phyloP scores from a whole-genome alignment of 2,797 vertebrate genomes.

The Sternarchorhynchus goeldii region DNA sequence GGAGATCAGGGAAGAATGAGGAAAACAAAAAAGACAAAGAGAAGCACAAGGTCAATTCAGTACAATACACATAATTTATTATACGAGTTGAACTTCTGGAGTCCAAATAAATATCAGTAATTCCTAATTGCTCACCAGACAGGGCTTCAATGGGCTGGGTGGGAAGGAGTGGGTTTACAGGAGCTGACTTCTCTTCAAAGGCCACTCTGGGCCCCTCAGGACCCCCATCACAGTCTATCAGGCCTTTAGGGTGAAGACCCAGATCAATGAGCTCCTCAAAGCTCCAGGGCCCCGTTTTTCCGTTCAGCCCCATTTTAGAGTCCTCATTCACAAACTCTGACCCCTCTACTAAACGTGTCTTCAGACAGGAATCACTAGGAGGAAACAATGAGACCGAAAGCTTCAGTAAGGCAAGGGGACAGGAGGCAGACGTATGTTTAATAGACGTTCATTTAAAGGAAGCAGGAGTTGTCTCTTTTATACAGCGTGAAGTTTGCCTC shows the following conservation, averaged over 20 bases:
- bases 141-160: conserved; percentile 82
- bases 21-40: not conserved
- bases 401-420: not conserved
- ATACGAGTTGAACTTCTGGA: no score
- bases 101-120: not conserved
- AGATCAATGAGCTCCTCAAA: conserved; percentile 82
- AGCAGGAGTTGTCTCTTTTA: no score
- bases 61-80: not conserved
- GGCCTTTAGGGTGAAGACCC: conserved; percentile 75
- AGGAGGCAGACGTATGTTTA: not conserved
- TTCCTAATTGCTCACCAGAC: conserved; percentile 75
- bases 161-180: conserved; percentile 77
- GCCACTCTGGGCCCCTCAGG: conserved; percentile 73
- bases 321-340: conserved; percentile 75
- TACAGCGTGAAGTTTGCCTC: no score
- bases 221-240: conserved; percentile 74
- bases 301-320: conserved; percentile 73
- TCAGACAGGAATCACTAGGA: conserved; percentile 75
- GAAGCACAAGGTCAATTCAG: not conserved
- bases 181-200: conserved; percentile 79
- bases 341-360: conserved; percentile 67
- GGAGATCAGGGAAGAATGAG: not conserved
- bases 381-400: not conserved
- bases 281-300: conserved; percentile 81
- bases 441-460: not conserved